Conservation (phyloP, 2,113 vertebrate species). For the Stegostoma tigrinum region DNA sequence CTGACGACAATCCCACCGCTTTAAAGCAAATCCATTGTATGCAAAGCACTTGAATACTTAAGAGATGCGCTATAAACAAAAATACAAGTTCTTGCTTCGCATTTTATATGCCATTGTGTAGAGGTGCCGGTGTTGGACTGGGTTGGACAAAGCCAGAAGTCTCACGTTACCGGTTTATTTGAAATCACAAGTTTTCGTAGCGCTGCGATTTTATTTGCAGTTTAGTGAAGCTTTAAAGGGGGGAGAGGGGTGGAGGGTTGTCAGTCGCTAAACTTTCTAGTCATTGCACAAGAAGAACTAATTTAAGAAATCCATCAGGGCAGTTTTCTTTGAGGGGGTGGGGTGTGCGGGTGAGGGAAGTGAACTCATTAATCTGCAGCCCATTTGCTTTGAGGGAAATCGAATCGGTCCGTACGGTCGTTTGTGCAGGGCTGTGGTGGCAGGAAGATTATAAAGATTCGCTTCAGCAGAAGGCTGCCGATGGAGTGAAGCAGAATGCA, state of each 20-base stretch:
- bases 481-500: neutral
- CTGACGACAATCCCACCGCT: neutral
- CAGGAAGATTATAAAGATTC: neutral
- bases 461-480: neutral
- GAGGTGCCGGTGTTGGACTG: no score
- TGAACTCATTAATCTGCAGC: neutral
- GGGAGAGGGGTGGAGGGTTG: neutral
- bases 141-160: no score
- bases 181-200: no score
- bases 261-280: neutral
- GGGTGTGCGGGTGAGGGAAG: no score
- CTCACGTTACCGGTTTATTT: no score
- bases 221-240: neutral
- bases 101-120: neutral
- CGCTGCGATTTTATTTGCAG: no score
- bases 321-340: neutral
- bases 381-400: neutral
- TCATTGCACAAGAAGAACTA: neutral
- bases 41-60: neutral
- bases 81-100: neutral
- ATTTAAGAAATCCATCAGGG: neutral
- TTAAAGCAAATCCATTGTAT: neutral
- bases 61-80: neutral
- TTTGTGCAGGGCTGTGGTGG: neutral
- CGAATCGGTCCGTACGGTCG: neutral